phyloP scores from a whole-genome alignment of 37 sponge, comb jelly and placozoan genomes.

The Eunapius fragilis region DNA sequence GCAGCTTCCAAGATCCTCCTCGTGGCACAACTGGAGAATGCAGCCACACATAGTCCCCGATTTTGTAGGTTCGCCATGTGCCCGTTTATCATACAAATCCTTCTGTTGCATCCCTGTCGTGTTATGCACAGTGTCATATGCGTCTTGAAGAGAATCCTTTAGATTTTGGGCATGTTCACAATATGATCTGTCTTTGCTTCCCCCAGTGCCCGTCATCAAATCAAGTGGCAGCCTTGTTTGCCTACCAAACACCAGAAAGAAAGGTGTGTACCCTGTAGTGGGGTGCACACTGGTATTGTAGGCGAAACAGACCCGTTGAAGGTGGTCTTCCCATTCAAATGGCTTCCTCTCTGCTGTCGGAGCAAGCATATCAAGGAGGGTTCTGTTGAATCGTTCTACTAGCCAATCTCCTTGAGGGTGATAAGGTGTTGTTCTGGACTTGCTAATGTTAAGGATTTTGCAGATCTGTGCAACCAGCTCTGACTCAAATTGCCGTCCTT shows the following conservation, averaged over 20 bases:
- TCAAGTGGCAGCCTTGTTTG: conserved; percentile 33
- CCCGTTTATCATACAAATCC: conserved; percentile 7
- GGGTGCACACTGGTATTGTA: conserved; percentile 35
- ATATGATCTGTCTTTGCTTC: not conserved
- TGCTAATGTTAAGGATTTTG: conserved; percentile 16
- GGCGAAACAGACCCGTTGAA: conserved; percentile 17
- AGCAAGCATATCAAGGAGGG: conserved; percentile 30
- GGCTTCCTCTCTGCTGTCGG: not conserved
- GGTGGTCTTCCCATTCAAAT: conserved; percentile 8
- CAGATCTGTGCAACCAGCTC: conserved; percentile 9
- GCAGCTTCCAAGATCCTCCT: conserved; percentile 24
- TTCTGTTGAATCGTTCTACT: conserved; percentile 29
- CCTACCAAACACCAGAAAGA: conserved; percentile 44
- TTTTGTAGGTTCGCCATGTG: conserved; percentile 12
- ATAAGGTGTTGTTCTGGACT: conserved; percentile 39
- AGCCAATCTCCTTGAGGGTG: conserved; percentile 28
- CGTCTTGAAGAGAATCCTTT: conserved; percentile 4
- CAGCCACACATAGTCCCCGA: conserved; percentile 32
- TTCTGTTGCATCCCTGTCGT: not conserved
- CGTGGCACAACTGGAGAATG: conserved; percentile 5
- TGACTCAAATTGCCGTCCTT: conserved; percentile 27
- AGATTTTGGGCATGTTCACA: conserved; percentile 28
- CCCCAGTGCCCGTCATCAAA: conserved; percentile 13
- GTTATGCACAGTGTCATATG: conserved; percentile 8
- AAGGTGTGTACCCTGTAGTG: conserved; percentile 40